Base-by-base conservation (phyloP, 2,797 vertebrate species). In the Allobates femoralis region DNA sequence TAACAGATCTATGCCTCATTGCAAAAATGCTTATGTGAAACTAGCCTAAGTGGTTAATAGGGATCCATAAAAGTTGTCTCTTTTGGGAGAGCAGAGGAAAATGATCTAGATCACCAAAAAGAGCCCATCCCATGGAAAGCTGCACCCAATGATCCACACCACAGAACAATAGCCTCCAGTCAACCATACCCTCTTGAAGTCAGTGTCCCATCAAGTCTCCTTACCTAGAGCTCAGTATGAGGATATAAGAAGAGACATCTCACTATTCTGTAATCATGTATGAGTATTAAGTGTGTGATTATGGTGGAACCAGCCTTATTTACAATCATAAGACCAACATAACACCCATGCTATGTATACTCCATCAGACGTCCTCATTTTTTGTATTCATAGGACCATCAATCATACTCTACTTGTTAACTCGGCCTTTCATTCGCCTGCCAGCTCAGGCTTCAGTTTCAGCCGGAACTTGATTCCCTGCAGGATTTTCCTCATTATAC, bases 401-500 rank as follows among this genome's bases (percentile, higher is more conserved):
- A 77, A 86, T 86, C 85, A 83, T 77, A 67, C 0, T 37, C 88
- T 66, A 85, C 34, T 16, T 62, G 21, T 71, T 88, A 37, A 41
- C 67, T 83, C 86, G 15, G 26, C n/a, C 90, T 89, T 76, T 64
- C 50, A 26, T 88, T 80, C n/a, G 37, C 71, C 34, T 90, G 78
- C 88, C 78, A 81, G 75, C 51, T 88, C 73, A 85, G 51, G 79
- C 41, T 86, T 82, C 79, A 78, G 7, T 21, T 18, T 85, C 77
- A 90, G 90, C 89, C 88, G 89, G 88, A 85, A 89, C 71, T 0
- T 10, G 87, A 89, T 91, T 91, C 90, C 90, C 55, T 21, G 66
- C 86, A 81, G 91, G 86, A 79, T 92, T 89, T 6, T 58, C 64
- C 89, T 91, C 53, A 91, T 92, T 91, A 90, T 87, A 89, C 86